Percentiles rank a stretch among this genome's conserved stretches.
Conservation (phyloP, 2,113 vertebrate genomes). For the Neogale vison region DNA sequence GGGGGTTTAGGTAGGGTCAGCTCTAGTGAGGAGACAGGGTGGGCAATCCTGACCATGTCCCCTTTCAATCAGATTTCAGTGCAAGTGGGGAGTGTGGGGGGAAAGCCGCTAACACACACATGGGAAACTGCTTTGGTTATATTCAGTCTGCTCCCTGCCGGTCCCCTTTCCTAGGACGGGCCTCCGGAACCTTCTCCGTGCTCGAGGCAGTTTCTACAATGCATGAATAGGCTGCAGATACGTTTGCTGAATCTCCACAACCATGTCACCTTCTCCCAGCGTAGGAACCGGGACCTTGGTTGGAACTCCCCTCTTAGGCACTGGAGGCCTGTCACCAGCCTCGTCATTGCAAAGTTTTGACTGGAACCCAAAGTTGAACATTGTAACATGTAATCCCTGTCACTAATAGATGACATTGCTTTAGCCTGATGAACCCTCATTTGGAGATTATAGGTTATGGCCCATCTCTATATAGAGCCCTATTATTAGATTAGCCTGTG, state of each 20-base stretch:
- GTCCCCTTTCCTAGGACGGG: neutral
- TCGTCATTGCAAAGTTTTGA: neutral
- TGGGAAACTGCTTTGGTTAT: neutral
- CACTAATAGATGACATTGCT: neutral
- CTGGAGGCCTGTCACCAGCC: neutral
- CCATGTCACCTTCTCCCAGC: neutral
- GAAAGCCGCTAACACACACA: neutral
- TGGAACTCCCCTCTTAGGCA: too few species aligned
- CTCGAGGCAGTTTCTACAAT: neutral
- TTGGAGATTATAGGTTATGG: too few species aligned
- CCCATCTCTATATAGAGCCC: neutral
- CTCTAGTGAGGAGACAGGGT: too few species aligned
- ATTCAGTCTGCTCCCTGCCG: neutral
- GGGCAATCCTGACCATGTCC: neutral
- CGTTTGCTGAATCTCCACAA: rapidly evolving
- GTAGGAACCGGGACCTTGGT: neutral
- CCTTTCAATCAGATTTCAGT: neutral
- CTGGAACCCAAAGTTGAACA: neutral
- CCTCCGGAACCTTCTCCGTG: neutral
- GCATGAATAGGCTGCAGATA: neutral
- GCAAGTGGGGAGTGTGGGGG: neutral
- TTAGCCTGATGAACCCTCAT: neutral
- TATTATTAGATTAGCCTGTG: neutral
- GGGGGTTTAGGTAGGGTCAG: neutral
- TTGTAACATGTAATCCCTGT: neutral